These are phyloP conservation scores for Rhopilema esculentum DNA, from an alignment of 30 jellyfish, hydroid and myxozoan genomes.

Conservation along the genomic window DNA sequence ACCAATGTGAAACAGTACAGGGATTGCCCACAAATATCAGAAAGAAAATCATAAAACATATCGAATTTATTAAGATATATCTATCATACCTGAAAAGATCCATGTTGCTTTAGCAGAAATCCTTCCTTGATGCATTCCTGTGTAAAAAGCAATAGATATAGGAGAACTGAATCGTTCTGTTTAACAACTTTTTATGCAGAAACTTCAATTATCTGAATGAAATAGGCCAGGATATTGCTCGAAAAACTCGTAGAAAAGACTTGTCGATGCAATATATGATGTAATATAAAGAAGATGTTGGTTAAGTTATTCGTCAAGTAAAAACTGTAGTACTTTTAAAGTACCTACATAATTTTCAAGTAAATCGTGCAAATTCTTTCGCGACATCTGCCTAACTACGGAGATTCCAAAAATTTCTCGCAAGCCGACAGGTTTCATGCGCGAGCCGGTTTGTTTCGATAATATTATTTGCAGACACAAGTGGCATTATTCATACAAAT, in stretches of 20 bases:
- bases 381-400: neutral
- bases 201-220: no score
- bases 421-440: neutral
- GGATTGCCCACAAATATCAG: no score
- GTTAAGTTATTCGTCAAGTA: no score
- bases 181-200: no score
- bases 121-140: slow-evolving; percentile 95
- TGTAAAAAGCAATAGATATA: neutral
- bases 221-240: no score
- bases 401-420: neutral
- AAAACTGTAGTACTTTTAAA: neutral
- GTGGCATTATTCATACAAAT: neutral
- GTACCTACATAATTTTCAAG: neutral
- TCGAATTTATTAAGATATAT: no score
- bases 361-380: neutral
- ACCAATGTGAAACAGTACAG: no score
- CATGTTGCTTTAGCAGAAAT: slow-evolving; percentile 73
- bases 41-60: no score
- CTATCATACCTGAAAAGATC: slow-evolving; percentile 82
- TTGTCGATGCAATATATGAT: no score
- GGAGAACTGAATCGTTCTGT: neutral
- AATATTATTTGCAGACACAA: neutral
- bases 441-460: neutral
- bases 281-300: no score
- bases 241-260: no score